These are phyloP conservation scores for Caenorhabditis briggsae DNA, from an alignment of 1,140 invertebrate species.

Conservation along the genomic window DNA sequence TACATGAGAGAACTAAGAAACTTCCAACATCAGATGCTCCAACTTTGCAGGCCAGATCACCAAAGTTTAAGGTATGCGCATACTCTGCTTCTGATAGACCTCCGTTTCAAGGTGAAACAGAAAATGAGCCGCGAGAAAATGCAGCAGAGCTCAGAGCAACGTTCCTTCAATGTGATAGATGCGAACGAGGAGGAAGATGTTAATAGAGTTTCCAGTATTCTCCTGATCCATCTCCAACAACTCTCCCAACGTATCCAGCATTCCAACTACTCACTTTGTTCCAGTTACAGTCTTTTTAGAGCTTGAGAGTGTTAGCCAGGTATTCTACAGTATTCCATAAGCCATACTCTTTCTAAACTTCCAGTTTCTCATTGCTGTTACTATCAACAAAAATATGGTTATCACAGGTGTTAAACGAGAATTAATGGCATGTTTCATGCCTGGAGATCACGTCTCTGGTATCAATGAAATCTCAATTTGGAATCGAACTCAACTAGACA, in stretches of 20 bases:
- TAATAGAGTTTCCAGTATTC: background rate
- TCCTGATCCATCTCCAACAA: background rate
- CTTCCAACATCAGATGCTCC: background rate
- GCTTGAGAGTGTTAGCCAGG: background rate
- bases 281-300: background rate
- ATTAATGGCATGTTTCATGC: conserved; percentile 1
- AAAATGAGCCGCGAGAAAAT: background rate
- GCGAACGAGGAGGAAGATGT: background rate
- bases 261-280: background rate
- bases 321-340: background rate
- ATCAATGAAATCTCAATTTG: background rate
- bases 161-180: background rate
- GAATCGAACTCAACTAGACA: conserved; percentile 2
- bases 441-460: conserved; percentile 8
- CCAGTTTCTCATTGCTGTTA: background rate
- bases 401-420: background rate
- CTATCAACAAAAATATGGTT: background rate
- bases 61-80: background rate
- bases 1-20: background rate
- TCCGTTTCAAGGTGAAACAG: background rate
- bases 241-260: background rate
- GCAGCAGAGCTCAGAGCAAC: conserved; percentile 8
- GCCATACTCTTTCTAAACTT: background rate
- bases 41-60: background rate
- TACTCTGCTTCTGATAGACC: background rate